A percentile compares a stretch with the other conserved stretches of the same genome.
These are phyloP conservation scores for Hymenochirus boettgeri DNA, from an alignment of 2,113 vertebrate species.

Conservation along the genomic window DNA sequence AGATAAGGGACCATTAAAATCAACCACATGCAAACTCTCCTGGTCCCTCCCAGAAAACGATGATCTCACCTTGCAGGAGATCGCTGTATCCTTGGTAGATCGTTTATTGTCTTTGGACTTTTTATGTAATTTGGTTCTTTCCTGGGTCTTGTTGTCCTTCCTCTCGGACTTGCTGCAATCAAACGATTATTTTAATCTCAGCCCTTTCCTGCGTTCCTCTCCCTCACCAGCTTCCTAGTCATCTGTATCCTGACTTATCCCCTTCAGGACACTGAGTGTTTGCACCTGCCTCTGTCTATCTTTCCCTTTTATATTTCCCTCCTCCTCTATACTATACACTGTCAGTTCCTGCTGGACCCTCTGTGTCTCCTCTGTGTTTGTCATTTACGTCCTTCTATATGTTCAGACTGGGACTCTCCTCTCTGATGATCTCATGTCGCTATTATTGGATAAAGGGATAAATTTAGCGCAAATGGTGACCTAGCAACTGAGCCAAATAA, in stretches of 20 bases:
- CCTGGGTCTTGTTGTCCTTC: too few species aligned
- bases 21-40: too few species aligned
- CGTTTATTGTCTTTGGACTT: too few species aligned
- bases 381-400: slow-evolving; percentile 24
- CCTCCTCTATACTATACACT: not conserved
- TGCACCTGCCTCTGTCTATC: not conserved
- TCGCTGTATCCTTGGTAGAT: too few species aligned
- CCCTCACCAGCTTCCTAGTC: not conserved
- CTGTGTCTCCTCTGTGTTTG: slow-evolving; percentile 15
- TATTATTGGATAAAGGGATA: slow-evolving; percentile 17
- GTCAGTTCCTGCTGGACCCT: not conserved
- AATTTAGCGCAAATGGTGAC: slow-evolving; percentile 5
- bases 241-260: not conserved
- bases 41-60: too few species aligned
- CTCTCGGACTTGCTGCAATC: too few species aligned
- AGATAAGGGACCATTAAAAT: too few species aligned
- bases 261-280: not conserved
- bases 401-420: slow-evolving; percentile 8
- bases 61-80: too few species aligned
- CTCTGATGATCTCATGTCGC: slow-evolving; percentile 24
- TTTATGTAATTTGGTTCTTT: too few species aligned
- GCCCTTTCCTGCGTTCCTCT: not conserved
- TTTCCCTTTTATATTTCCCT: not conserved
- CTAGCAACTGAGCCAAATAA: not conserved
- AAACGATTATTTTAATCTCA: not conserved